These are phyloP conservation scores for Terrapene triunguis DNA, from an alignment of 2,113 vertebrate genomes.

Conservation along the genomic window DNA sequence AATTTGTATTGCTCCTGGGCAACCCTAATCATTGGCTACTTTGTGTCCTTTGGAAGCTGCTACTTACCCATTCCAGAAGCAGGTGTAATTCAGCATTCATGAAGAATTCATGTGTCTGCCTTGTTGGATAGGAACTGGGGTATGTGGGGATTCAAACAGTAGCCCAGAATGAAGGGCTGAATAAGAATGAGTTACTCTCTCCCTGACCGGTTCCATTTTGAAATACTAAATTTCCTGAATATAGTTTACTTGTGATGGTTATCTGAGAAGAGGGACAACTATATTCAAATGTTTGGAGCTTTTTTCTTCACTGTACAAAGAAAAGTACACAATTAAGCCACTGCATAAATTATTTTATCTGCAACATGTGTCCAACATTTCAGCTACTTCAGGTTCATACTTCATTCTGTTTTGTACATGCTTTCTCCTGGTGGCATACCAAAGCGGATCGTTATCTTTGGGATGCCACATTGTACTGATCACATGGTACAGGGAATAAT, in stretches of 20 bases:
- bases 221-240: not conserved
- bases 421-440: slow-evolving; percentile 38
- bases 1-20: not conserved
- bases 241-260: not conserved
- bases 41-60: not conserved
- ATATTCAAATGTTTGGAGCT: not conserved
- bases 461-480: slow-evolving; percentile 55
- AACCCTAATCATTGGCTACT: not conserved
- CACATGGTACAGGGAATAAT: slow-evolving; percentile 70
- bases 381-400: slow-evolving; percentile 4
- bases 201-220: no score
- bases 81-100: not conserved
- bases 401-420: not conserved
- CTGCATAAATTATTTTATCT: not conserved
- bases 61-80: not conserved
- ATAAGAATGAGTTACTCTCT: not conserved
- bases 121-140: not conserved
- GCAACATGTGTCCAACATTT: not conserved
- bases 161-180: not conserved
- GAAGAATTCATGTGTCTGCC: not conserved
- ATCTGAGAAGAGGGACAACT: not conserved
- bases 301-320: not conserved
- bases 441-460: slow-evolving; percentile 60
- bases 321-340: not conserved
- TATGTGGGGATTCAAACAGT: not conserved